A percentile compares a stretch with the other conserved stretches of the same genome.
These are phyloP conservation scores for Drosophila kohkoa DNA, from an alignment of 1,140 invertebrate genomes.

Conservation along the genomic window DNA sequence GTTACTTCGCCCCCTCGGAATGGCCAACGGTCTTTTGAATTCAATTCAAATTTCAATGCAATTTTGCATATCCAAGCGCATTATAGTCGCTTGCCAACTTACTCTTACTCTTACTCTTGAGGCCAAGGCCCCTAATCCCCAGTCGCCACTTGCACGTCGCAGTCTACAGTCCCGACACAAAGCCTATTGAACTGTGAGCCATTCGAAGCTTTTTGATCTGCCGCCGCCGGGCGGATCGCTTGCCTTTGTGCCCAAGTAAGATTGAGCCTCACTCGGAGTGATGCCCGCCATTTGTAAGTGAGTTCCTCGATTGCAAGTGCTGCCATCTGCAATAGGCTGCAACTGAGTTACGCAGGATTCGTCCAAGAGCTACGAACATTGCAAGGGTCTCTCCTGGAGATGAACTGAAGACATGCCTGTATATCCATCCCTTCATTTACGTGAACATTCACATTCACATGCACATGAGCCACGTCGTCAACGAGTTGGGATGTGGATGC, in stretches of 20 bases:
- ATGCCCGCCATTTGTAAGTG: constrained; percentile 58
- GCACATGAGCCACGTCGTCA: constrained; percentile 6
- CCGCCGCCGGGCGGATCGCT: constrained; percentile 62
- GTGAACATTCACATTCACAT: not conserved
- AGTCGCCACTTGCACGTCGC: too few species aligned
- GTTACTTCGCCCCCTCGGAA: constrained; percentile 4
- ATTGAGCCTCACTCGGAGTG: constrained; percentile 37
- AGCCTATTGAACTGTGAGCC: constrained; percentile 79
- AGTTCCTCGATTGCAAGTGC: constrained; percentile 1
- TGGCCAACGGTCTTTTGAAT: constrained; percentile 75
- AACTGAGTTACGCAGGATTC: constrained; percentile 81
- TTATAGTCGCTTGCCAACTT: constrained; percentile 83
- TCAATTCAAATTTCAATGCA: constrained; percentile 84
- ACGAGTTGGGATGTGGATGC: constrained; percentile 23
- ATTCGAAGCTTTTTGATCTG: constrained; percentile 66
- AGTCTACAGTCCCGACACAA: constrained; percentile 49
- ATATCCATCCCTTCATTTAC: not conserved
- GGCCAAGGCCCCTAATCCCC: too few species aligned
- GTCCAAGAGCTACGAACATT: constrained; percentile 9
- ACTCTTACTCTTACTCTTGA: constrained; percentile 62
- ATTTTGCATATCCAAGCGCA: constrained; percentile 83
- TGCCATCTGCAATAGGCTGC: constrained; percentile 58
- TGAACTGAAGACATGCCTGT: constrained; percentile 20
- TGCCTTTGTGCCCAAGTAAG: constrained; percentile 60
- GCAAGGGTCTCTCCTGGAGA: constrained; percentile 25